Evolutionary conservation across 2,888 invertebrate genomes (phyloP).

Genomic region (Drosophila barbarae): DNA sequence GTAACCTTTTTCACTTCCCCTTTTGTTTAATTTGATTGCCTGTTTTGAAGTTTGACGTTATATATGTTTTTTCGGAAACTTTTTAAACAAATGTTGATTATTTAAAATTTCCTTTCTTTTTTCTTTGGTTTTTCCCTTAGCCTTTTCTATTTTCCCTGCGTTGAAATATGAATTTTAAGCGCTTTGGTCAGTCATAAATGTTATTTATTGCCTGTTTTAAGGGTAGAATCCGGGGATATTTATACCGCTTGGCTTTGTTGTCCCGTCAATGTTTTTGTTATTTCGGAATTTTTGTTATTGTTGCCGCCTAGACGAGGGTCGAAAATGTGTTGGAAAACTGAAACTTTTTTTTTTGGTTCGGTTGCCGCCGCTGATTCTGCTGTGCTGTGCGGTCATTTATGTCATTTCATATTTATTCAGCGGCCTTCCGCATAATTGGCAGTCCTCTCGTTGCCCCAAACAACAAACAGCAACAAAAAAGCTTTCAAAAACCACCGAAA

Average conservation of each 20-base stretch:
- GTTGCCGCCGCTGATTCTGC: constrained; percentile 14
- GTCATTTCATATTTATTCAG: constrained; percentile 70
- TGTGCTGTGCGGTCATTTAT: constrained; percentile 58
- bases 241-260: constrained; percentile 58
- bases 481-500: constrained; percentile 35
- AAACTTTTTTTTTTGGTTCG: constrained; percentile 41
- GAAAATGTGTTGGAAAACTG: constrained; percentile 37
- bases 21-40: neutral
- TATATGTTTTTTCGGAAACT: constrained; percentile 6
- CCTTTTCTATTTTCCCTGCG: constrained; percentile 15
- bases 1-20: neutral
- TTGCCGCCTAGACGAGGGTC: constrained; percentile 62
- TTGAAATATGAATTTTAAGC: constrained; percentile 54
- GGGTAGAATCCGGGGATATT: constrained; percentile 42
- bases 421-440: constrained; percentile 66
- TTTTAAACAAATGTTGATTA: constrained; percentile 13
- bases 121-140: neutral
- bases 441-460: constrained; percentile 32
- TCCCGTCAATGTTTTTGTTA: constrained; percentile 53
- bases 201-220: constrained; percentile 46
- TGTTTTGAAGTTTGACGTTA: constrained; percentile 1
- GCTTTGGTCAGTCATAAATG: constrained; percentile 51
- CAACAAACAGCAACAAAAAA: constrained; percentile 14
- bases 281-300: constrained; percentile 14
- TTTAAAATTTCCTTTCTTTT: neutral